Evolutionary conservation across 2,888 invertebrate species (phyloP).

Genomic region (Agrochola litura): DNA sequence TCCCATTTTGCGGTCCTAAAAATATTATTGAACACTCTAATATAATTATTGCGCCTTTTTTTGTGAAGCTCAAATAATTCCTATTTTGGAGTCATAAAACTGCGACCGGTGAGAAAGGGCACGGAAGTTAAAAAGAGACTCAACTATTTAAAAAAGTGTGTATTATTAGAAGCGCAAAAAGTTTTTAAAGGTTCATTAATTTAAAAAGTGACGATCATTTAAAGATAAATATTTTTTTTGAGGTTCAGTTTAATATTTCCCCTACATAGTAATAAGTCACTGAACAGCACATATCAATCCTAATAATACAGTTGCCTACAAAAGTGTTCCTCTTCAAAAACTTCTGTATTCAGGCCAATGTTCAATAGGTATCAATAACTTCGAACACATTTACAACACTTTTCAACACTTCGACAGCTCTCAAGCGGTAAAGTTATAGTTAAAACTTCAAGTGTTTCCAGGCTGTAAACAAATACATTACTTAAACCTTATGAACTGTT

Average conservation of each 20-base stretch:
- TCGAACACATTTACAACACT: constrained; percentile 41
- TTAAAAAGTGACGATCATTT: not conserved
- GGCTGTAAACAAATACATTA: constrained; percentile 59
- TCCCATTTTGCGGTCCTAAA: too few relatives aligned
- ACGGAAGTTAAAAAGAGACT: not conserved
- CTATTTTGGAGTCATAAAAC: not conserved
- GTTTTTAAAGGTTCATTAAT: not conserved
- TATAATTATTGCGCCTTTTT: not conserved
- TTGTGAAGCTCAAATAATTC: not conserved
- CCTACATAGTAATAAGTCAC: not conserved
- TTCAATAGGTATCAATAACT: constrained; percentile 39
- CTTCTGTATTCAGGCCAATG: constrained; percentile 27
- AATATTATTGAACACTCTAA: not conserved
- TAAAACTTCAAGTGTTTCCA: constrained; percentile 41
- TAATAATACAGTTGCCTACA: constrained; percentile 13
- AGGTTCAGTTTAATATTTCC: not conserved
- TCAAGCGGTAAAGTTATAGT: constrained; percentile 52
- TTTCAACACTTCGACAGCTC: constrained; percentile 58
- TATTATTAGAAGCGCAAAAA: not conserved
- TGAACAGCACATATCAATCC: constrained; percentile 1
- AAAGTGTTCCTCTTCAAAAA: constrained; percentile 31
- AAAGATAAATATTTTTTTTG: not conserved
- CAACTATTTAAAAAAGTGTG: not conserved
- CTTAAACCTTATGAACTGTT: constrained; percentile 32
- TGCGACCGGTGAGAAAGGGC: not conserved